Percentiles rank a stretch among this genome's conserved stretches.
phyloP scores from a whole-genome alignment of 2,797 vertebrate genomes.

The Sebastes steindachneri region DNA sequence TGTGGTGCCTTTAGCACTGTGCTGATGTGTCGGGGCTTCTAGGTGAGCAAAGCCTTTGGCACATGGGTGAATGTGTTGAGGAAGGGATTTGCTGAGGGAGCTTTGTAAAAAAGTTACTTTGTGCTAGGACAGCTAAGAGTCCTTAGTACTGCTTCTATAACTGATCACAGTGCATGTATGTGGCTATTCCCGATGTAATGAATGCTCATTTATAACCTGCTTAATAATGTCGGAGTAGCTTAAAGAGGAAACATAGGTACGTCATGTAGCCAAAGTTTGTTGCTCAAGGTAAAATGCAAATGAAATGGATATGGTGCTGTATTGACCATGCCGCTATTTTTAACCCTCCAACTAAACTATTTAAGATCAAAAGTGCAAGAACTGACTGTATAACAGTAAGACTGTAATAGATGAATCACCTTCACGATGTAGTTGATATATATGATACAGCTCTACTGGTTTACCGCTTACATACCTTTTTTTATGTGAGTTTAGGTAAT shows the following conservation, averaged over 20 bases:
- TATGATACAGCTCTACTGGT: too few relatives aligned
- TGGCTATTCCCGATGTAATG: background rate
- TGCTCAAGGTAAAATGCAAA: too few relatives aligned
- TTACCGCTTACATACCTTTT: too few relatives aligned
- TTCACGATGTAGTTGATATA: too few relatives aligned
- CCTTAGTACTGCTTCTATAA: background rate
- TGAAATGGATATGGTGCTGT: too few relatives aligned
- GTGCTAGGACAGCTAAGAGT: background rate
- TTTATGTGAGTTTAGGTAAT: too few relatives aligned
- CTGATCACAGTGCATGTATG: background rate
- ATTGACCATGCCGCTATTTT: too few relatives aligned
- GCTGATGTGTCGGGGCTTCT: conserved; percentile 26
- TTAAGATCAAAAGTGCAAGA: too few relatives aligned
- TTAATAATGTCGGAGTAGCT: background rate
- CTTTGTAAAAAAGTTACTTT: background rate
- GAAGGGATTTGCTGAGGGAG: conserved; percentile 5
- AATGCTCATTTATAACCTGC: background rate
- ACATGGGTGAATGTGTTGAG: conserved; percentile 1
- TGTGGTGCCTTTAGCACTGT: conserved; percentile 21
- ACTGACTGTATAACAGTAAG: too few relatives aligned
- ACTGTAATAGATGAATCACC: too few relatives aligned
- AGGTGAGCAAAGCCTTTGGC: conserved; percentile 38
- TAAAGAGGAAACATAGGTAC: background rate
- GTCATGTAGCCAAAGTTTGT: background rate
- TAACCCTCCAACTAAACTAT: too few relatives aligned